Percentiles rank a stretch among this genome's conserved stretches.
phyloP scores from a whole-genome alignment of 2,888 invertebrate genomes.

The Drosophila affinis region DNA sequence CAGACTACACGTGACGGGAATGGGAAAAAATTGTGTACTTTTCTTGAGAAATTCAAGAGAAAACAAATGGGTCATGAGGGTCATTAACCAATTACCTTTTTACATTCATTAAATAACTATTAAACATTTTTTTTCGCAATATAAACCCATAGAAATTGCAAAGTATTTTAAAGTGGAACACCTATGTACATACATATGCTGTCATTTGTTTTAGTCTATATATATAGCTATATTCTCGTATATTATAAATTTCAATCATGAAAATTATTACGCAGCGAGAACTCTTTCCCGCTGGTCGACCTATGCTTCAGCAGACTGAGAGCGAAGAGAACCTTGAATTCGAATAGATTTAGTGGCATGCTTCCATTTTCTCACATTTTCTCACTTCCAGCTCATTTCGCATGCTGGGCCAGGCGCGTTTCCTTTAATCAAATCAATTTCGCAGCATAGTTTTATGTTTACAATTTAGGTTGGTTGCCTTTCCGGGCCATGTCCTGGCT shows the following conservation, averaged over 20 bases:
- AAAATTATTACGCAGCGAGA: not conserved
- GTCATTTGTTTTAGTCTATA: not conserved
- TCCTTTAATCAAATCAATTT: constrained; percentile 79
- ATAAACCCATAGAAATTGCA: not conserved
- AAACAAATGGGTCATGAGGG: too few species aligned
- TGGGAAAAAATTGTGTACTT: too few species aligned
- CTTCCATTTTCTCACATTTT: constrained; percentile 10
- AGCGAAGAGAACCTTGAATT: not conserved
- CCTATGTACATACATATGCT: not conserved
- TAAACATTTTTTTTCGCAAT: too few species aligned
- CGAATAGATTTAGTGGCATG: constrained; percentile 1
- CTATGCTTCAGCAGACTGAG: not conserved
- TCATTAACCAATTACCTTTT: too few species aligned
- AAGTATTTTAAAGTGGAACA: not conserved
- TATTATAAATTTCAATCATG: not conserved
- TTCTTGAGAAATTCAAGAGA: too few species aligned
- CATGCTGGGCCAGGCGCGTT: constrained; percentile 65
- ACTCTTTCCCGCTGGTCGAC: not conserved
- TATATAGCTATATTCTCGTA: too few species aligned
- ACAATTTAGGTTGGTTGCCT: constrained; percentile 73
- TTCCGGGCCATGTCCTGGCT: constrained; percentile 9
- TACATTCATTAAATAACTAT: too few species aligned
- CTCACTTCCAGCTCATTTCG: constrained; percentile 59
- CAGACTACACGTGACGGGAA: too few species aligned
- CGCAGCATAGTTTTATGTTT: constrained; percentile 76